These are phyloP conservation scores for Tenualosa thibaudeaui DNA, from an alignment of 2,797 vertebrate genomes.

Conservation along the genomic window DNA sequence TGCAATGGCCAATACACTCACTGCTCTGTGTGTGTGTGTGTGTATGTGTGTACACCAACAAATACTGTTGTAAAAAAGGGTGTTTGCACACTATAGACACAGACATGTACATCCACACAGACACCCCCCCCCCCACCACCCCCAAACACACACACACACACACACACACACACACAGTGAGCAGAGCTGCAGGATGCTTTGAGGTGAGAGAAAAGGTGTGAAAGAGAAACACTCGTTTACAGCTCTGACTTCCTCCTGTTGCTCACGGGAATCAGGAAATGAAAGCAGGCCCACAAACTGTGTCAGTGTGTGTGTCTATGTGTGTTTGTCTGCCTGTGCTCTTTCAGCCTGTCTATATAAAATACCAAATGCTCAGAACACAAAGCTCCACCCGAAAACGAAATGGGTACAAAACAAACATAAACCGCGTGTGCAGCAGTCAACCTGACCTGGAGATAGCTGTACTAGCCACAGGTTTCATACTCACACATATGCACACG, in stretches of 20 bases:
- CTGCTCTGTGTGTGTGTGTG: background rate
- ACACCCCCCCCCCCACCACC: background rate
- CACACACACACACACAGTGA: background rate
- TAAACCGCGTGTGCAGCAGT: background rate
- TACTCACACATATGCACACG: background rate
- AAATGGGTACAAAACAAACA: slow-evolving; percentile 10
- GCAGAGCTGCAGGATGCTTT: slow-evolving; percentile 61
- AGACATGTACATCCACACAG: background rate
- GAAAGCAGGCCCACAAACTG: slow-evolving; percentile 12
- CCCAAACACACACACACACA: background rate
- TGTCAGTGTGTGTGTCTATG: background rate
- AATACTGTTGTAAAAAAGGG: background rate
- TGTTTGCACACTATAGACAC: background rate
- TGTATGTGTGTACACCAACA: background rate
- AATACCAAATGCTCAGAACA: background rate
- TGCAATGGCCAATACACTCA: background rate
- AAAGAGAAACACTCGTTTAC: slow-evolving; percentile 69
- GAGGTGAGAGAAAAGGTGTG: slow-evolving; percentile 63
- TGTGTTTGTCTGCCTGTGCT: background rate
- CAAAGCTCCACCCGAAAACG: background rate
- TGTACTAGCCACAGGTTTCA: background rate
- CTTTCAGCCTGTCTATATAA: background rate
- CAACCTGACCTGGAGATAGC: background rate
- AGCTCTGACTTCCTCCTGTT: slow-evolving; percentile 66
- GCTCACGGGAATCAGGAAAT: slow-evolving; percentile 50